Base-by-base conservation (phyloP, 2,113 vertebrate species). In the Phainopepla nitens region DNA sequence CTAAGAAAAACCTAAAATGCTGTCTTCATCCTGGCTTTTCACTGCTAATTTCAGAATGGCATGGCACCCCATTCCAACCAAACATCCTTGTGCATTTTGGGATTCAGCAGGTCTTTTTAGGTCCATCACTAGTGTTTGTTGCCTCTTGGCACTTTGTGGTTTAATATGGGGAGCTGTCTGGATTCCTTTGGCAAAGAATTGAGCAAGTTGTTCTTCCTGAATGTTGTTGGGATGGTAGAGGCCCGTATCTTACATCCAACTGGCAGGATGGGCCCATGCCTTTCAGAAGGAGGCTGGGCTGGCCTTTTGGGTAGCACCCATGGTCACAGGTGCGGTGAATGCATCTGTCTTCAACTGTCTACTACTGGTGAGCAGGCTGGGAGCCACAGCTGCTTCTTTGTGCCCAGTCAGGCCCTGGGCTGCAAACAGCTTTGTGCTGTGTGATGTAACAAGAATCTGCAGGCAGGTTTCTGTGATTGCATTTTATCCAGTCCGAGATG, bases 311-410 rank as follows among this genome's bases (percentile, higher is more conserved):
- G 33, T 36, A 81, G 11, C 31, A 12, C 17, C 72, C 2, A 0
- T 29, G 0, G 0, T 58, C 31, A 14, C 28, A n/a, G 53, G 60
- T n/a, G n/a, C 23, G 47, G 11, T 41, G 15, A 61, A 65, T 19
- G 29, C 6, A 17, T 70, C 35, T 33, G 0, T 45, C 33, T 75
- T 84, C 13, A 15, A 39, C 42, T 70, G 23, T 23, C 39, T 2
- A 0, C 31, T 71, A 1, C 6, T 64, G 57, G 57, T 11, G 44
- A 79, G 61, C 61, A 54, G 49, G 13, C n/a, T 42, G 51, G 49
- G 49, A 72, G 39, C 31, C 36, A 33, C 36, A 61, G n/a, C 15
- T 73, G 6, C 45, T 35, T 56, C 45, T 2, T 0, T 5, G 21
- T 53, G 76, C 39, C 31, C 15, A 23, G 16, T 33, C 2, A 7